Percentiles rank a stretch among this genome's conserved stretches.
These are phyloP conservation scores for Poecilia velifera DNA, from an alignment of 2,797 vertebrate species.

Conservation along the genomic window DNA sequence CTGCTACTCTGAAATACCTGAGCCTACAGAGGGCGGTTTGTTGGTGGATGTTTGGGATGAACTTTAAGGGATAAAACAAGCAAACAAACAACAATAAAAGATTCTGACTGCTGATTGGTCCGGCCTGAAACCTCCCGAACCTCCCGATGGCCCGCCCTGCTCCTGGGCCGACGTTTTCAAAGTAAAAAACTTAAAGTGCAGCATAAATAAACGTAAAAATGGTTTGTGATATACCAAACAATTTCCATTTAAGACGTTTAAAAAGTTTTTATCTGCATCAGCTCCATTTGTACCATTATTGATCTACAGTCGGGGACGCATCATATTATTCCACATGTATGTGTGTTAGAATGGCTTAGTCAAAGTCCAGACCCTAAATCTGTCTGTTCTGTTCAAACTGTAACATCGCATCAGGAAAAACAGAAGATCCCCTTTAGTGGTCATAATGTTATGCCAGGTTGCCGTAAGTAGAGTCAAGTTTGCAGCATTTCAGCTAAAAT, in stretches of 20 bases:
- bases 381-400: neutral
- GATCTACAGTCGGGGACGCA: too few species aligned
- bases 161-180: too few species aligned
- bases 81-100: too few species aligned
- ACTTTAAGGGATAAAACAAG: too few species aligned
- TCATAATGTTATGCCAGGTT: neutral
- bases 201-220: too few species aligned
- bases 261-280: neutral
- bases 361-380: neutral
- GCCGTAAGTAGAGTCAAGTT: neutral
- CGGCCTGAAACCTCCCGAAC: too few species aligned
- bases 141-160: too few species aligned
- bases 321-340: neutral
- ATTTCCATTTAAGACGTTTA: neutral
- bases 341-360: neutral
- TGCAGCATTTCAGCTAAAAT: constrained; percentile 5
- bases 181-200: too few species aligned
- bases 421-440: too few species aligned
- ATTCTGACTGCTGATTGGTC: too few species aligned
- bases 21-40: neutral
- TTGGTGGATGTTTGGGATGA: too few species aligned
- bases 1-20: neutral
- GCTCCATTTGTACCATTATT: neutral
- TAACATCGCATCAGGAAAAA: neutral
- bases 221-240: too few species aligned